phyloP scores from a whole-genome alignment of 2,113 vertebrate species.

The Pogona vitticeps region DNA sequence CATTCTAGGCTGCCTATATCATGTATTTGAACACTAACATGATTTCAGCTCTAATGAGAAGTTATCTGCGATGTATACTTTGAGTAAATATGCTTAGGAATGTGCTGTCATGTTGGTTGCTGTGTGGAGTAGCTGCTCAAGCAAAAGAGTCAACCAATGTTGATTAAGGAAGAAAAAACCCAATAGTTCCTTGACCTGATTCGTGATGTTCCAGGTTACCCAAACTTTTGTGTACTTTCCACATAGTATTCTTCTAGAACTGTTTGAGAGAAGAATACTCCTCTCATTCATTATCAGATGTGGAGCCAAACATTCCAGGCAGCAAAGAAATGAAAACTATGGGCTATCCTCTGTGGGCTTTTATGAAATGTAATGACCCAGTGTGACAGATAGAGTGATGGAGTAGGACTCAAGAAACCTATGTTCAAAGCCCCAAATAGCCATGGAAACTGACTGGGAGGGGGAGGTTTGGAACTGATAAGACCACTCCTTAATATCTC shows the following conservation, averaged over 20 bases:
- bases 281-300: background rate
- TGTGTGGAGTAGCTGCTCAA: background rate
- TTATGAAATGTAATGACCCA: conserved; percentile 13
- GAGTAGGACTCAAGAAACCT: too few species aligned
- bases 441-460: too few species aligned
- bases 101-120: background rate
- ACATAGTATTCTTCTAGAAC: background rate
- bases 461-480: too few species aligned
- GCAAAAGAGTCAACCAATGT: background rate
- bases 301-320: background rate
- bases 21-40: too few species aligned
- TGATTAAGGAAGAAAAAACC: background rate
- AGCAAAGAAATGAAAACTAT: background rate
- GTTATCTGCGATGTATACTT: background rate
- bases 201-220: background rate
- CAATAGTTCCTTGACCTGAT: background rate
- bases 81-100: background rate
- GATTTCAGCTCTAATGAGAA: too few species aligned
- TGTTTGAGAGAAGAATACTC: background rate
- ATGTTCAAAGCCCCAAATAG: too few species aligned
- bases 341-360: conserved; percentile 3
- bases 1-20: too few species aligned
- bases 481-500: too few species aligned
- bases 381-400: background rate
- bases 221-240: background rate